Base-by-base conservation (phyloP, 2,113 vertebrate genomes). In the Platanista minor region DNA sequence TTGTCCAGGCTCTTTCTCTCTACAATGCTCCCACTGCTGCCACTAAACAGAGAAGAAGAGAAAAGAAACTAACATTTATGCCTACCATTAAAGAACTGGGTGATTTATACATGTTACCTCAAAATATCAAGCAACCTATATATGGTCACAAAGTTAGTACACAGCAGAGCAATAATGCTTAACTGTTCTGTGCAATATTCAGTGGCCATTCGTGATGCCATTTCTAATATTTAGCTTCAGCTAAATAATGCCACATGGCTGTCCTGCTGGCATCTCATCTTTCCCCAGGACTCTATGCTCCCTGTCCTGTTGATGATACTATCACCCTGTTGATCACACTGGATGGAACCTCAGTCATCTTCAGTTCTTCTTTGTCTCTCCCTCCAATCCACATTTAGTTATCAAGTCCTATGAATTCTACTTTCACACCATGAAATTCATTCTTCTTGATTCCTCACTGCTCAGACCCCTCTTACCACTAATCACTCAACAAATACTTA, bases 1-100 rank as follows among this genome's bases (percentile, higher is more conserved):
- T 94, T 80, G 62, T 92, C 75, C 18, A 91, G 25, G n/a, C n/a
- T 85, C 64, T 69, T 82, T 71, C 86, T 88, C 27, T 92, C 36
- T 41, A 75, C 20, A 87, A 36, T 69, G n/a, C 14, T 61, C 23
- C 80, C 75, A 69, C 52, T 84, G 52, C 43, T 77, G 39, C 43
- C 29, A 94, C 33, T 41, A 89, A 88, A 71, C 21, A 95, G 27
- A 89, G 23, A 84, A 46, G n/a, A 71, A 62, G 39, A 90, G 17
- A 80, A 92, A 87, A 62, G 21, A 96, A 97, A 93, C 29, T 83
- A 87, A 33, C 41, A 91, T 77, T 71, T 85, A 67, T 90, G n/a
- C 20, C 71, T 74, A 74, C 23, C 57, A 25, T 78, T 59, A 74
- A 95, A 94, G 64, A 27, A 71, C 25, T 62, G 13, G 15, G 25